Evolutionary conservation across 2,888 invertebrate species (phyloP).

Genomic region (Cheilosia pagana): DNA sequence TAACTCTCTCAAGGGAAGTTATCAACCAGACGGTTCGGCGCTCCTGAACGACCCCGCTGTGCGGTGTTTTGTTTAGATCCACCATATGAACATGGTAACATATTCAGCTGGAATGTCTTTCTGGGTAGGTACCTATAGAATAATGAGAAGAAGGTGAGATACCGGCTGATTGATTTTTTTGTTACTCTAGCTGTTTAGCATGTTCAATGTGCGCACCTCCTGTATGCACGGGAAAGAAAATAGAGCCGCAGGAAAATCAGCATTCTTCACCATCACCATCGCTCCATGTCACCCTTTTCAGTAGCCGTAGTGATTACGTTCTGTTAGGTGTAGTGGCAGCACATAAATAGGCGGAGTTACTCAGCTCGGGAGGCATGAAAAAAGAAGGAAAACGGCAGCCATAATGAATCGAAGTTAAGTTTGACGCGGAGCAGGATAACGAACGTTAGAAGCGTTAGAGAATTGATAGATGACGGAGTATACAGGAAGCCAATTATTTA

Average conservation of each 20-base stretch:
- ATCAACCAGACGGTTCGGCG: not conserved
- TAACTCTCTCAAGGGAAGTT: too few species aligned
- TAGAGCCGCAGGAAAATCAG: constrained; percentile 1
- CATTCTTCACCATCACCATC: constrained; percentile 21
- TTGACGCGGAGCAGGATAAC: not conserved
- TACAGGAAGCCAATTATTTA: not conserved
- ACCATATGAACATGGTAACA: not conserved
- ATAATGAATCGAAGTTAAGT: constrained; percentile 16
- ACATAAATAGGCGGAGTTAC: constrained; percentile 16
- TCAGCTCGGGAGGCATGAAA: not conserved
- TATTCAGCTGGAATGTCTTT: not conserved
- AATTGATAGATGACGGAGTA: not conserved
- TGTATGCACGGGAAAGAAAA: not conserved
- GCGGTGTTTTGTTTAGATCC: not conserved
- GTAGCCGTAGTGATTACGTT: not conserved
- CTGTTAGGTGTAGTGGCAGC: not conserved
- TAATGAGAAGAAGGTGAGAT: constrained; percentile 80
- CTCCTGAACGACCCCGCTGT: constrained; percentile 4
- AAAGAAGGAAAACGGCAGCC: not conserved
- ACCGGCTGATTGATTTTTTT: constrained; percentile 80
- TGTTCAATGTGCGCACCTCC: not conserved
- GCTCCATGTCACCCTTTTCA: constrained; percentile 4
- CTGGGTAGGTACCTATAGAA: constrained; percentile 53
- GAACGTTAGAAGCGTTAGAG: not conserved
- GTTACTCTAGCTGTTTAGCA: not conserved